Percentiles rank a stretch among this genome's conserved stretches.
Conservation (phyloP, 2,888 invertebrate species). For the Neoitamus cyanurus region DNA sequence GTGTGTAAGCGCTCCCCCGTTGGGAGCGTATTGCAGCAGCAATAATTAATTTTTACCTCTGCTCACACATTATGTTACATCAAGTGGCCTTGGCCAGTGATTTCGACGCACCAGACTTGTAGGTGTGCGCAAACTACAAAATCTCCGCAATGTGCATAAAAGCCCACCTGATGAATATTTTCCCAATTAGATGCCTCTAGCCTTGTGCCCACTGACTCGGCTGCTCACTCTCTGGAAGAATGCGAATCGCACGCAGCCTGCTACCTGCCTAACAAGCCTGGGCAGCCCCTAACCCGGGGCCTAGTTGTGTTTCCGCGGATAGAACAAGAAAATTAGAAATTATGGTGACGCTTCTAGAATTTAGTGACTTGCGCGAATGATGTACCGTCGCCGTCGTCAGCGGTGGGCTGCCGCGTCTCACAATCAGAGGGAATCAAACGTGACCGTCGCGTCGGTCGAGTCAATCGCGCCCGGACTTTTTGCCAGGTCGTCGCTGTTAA, state of each 20-base stretch:
- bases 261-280: neutral
- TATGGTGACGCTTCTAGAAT: neutral
- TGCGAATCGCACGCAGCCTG: neutral
- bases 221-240: conserved; percentile 29
- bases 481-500: neutral
- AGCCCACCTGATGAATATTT: neutral
- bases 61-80: neutral
- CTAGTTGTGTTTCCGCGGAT: neutral
- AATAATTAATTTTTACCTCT: neutral
- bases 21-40: neutral
- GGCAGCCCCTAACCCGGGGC: neutral
- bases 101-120: neutral
- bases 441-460: neutral
- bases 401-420: neutral
- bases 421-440: neutral
- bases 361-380: neutral
- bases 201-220: conserved; percentile 17
- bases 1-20: neutral
- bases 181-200: conserved; percentile 24
- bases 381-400: neutral
- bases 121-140: neutral
- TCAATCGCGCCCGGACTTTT: neutral
- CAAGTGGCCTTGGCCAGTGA: neutral
- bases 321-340: neutral
- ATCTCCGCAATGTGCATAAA: neutral